phyloP scores from a whole-genome alignment of 1,140 invertebrate species.

The Araneus ventricosus region DNA sequence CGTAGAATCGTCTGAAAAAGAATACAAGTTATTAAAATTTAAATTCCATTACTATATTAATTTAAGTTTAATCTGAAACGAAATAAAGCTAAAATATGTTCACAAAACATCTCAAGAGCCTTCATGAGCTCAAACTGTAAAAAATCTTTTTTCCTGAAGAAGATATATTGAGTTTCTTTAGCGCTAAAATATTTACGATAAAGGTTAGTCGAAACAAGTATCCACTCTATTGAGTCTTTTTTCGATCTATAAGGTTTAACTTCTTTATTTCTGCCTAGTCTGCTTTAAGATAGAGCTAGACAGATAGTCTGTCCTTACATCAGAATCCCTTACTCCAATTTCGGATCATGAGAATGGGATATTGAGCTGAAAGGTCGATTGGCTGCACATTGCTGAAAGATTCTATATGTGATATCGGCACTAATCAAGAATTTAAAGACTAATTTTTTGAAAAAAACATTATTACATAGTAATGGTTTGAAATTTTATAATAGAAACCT shows the following conservation, averaged over 20 bases:
- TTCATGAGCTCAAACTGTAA: neutral
- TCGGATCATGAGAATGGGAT: neutral
- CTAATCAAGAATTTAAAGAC: neutral
- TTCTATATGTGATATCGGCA: neutral
- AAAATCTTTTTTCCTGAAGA: neutral
- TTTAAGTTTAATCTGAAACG: no score
- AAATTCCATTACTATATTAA: no score
- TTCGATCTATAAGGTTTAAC: constrained; percentile 15
- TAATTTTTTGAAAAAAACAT: neutral
- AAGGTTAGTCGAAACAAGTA: neutral
- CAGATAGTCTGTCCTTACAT: constrained; percentile 15
- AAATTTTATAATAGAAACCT: no score
- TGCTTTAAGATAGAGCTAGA: constrained; percentile 18
- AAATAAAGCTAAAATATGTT: no score
- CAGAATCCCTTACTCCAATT: constrained; percentile 6
- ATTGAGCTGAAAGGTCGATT: neutral
- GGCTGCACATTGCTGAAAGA: neutral
- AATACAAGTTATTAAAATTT: no score
- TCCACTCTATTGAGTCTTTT: neutral
- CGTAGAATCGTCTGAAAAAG: no score
- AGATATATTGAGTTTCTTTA: neutral
- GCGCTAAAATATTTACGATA: constrained; percentile 15
- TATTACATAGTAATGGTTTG: neutral
- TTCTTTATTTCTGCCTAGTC: neutral
- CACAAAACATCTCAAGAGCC: no score